Evolutionary conservation across 2,113 vertebrate species (phyloP).

Genomic region (Argyrosomus japonicus): DNA sequence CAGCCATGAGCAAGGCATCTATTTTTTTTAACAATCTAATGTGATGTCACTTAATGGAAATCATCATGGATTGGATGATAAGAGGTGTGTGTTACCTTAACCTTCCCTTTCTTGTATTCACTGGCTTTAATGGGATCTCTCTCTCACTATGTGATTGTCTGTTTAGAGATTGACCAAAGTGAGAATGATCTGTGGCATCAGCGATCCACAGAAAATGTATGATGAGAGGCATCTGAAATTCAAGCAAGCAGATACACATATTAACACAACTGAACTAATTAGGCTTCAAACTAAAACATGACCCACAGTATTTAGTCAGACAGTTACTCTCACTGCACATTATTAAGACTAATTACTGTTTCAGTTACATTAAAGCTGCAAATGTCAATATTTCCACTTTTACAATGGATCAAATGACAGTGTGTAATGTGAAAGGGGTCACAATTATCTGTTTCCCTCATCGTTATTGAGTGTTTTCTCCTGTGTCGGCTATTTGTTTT

Average conservation of each 20-base stretch:
- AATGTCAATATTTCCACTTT: not conserved
- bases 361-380: not conserved
- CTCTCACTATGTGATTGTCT: constrained; percentile 27
- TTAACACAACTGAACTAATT: not conserved
- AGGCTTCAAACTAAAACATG: not conserved
- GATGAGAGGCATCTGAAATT: constrained; percentile 2
- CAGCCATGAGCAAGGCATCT: not conserved
- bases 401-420: not conserved
- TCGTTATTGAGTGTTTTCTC: not conserved
- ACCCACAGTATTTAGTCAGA: not conserved
- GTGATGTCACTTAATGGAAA: constrained; percentile 13
- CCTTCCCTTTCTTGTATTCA: not conserved
- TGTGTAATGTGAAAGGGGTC: not conserved
- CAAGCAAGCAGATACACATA: not conserved
- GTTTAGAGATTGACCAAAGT: constrained; percentile 18
- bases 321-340: not conserved
- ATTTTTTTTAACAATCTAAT: constrained; percentile 23
- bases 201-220: not conserved
- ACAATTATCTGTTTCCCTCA: not conserved
- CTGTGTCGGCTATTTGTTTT: not conserved
- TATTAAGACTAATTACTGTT: not conserved
- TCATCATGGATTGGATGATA: not conserved
- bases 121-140: constrained; percentile 7
- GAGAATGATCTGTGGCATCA: not conserved
- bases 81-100: constrained; percentile 10